Evolutionary conservation across 2,797 vertebrate species (phyloP).

Genomic region (Sebastes trivittatus): DNA sequence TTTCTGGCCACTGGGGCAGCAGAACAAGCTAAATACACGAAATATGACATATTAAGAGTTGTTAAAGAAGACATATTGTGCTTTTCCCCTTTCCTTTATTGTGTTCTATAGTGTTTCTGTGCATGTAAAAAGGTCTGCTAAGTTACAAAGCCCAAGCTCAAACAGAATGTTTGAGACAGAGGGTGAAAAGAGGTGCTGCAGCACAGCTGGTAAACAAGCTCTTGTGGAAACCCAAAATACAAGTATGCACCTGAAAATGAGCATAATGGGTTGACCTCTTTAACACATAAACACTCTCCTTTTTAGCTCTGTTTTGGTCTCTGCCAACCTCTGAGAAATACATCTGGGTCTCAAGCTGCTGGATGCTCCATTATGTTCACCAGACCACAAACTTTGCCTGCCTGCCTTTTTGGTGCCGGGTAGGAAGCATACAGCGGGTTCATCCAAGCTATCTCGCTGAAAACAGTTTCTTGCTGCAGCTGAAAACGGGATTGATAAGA

Average conservation of each 20-base stretch:
- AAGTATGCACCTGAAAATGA: background rate
- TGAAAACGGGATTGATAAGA: background rate
- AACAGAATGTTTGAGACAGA: background rate
- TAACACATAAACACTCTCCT: background rate
- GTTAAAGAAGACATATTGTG: background rate
- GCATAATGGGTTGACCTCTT: background rate
- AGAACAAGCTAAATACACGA: background rate
- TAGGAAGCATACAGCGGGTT: background rate
- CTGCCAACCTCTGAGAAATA: background rate
- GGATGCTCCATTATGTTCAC: background rate
- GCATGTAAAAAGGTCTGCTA: background rate
- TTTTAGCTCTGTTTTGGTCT: background rate
- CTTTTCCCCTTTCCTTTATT: background rate
- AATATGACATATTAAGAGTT: background rate
- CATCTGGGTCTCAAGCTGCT: background rate
- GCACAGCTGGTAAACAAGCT: background rate
- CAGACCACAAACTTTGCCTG: background rate
- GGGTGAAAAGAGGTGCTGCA: background rate
- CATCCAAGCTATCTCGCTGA: background rate
- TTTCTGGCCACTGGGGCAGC: background rate
- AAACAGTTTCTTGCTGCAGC: background rate
- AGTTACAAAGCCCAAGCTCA: background rate
- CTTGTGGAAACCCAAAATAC: background rate
- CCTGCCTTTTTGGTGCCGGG: background rate
- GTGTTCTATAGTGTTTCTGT: background rate